Conservation (phyloP, 2,888 invertebrate genomes). For the Chrysolina haemoptera region DNA sequence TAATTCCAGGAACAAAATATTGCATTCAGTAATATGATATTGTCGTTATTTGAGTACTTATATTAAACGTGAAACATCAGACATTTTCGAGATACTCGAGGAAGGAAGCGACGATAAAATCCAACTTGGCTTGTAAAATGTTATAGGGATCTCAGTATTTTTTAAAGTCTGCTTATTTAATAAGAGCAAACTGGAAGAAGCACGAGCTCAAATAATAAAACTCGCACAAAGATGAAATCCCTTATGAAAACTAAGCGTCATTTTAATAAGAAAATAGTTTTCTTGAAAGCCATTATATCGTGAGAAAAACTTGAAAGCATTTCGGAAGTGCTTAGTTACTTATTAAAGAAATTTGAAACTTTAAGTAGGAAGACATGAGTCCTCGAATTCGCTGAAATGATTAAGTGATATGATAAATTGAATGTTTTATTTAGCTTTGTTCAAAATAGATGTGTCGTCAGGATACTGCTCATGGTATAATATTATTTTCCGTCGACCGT, state of each 20-base stretch:
- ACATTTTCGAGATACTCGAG: constrained; percentile 8
- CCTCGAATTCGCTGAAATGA: not conserved
- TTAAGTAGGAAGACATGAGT: constrained; percentile 14
- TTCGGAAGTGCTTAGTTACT: constrained; percentile 20
- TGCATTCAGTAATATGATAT: constrained; percentile 17
- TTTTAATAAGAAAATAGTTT: constrained; percentile 22
- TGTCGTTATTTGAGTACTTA: constrained; percentile 12
- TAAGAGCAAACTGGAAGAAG: constrained; percentile 16
- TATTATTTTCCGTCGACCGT: too few relatives aligned
- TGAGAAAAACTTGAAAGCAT: constrained; percentile 19
- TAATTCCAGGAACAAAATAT: not conserved
- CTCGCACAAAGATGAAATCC: constrained; percentile 23
- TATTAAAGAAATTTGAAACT: constrained; percentile 19
- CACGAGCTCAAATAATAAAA: constrained; percentile 21
- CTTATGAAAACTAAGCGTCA: constrained; percentile 21
- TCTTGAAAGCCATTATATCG: constrained; percentile 16
- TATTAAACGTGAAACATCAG: constrained; percentile 18
- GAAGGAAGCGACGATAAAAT: constrained; percentile 11
- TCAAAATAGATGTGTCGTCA: too few relatives aligned
- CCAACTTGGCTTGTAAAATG: constrained; percentile 13
- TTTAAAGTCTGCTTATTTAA: constrained; percentile 21
- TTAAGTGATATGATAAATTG: not conserved
- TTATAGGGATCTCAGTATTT: constrained; percentile 11
- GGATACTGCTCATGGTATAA: too few relatives aligned
- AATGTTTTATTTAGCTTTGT: not conserved